Base-by-base conservation (phyloP, 2,797 vertebrate species). In the Anguilla anguilla region DNA sequence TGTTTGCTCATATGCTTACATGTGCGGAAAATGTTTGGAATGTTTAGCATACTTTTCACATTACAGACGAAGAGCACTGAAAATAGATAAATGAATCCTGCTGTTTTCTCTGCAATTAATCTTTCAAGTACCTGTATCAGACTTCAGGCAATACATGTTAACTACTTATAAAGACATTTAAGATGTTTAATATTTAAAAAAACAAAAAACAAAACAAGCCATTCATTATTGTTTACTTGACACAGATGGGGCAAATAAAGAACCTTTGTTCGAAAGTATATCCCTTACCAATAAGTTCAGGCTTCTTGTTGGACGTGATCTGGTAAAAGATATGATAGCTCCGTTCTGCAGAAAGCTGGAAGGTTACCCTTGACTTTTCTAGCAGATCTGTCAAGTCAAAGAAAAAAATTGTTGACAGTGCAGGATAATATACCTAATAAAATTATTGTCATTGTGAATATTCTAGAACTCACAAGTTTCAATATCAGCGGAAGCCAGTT, bases 301-400 rank as follows among this genome's bases (percentile, higher is more conserved):
- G 84, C 53, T 85, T 85, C 53, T 97, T 96, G 77, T 97, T 97
- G 43, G 97, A 98, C 85, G 92, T 94, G 86, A 98, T 89, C 91
- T 98, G 97, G 85, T 98, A 98, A 92, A 98, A 98, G 92, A 98
- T 98, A 91, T 98, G 97, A 91, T 97, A 98, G 90, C 97, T 97
- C 89, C 97, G 97, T 94, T 98, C 97, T 81, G 51, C 55, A 2
- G 55, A 84, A 0, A 84, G 83, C 83, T 84, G 83, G 53, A 97
- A 98, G 67, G 97, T 97, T 88, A 98, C 97, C 39, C 97, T 94
- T 85, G 97, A 98, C 89, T 98, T 98, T 94, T 98, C 97, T 91
- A 98, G 94, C 92, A 98, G 95, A 95, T 98, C 97, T 98, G 90
- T 0, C 7, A 17, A 0, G 86, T 55, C 86, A 84, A 43, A 81